phyloP scores from a whole-genome alignment of 2,888 invertebrate genomes.

The Dioctria linearis region DNA sequence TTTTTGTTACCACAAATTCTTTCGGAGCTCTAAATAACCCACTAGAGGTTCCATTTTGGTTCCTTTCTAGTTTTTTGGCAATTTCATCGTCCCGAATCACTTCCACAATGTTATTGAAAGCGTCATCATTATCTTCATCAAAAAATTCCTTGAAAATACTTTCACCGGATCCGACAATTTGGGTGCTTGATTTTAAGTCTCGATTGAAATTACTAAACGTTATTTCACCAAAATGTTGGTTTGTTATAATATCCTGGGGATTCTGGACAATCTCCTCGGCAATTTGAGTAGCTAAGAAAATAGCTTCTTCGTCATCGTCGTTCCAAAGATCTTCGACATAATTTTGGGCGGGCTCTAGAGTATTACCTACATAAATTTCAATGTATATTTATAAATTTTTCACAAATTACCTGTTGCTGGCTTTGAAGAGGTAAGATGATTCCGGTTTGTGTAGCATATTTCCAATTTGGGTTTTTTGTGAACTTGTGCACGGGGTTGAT shows the following conservation, averaged over 20 bases:
- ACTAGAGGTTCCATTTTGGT: background rate
- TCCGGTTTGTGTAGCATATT: conserved; percentile 15
- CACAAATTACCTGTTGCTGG: background rate
- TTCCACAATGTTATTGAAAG: too few species aligned
- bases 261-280: conserved; percentile 53
- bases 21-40: background rate
- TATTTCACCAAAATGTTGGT: conserved; percentile 13
- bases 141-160: conserved; percentile 18
- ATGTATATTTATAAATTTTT: background rate
- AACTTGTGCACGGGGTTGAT: conserved; percentile 6
- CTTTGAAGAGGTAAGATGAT: background rate
- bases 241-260: conserved; percentile 42
- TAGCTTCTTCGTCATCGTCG: conserved; percentile 59
- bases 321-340: conserved; percentile 55
- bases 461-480: conserved; percentile 55
- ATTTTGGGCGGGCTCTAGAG: background rate
- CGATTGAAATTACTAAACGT: conserved; percentile 49
- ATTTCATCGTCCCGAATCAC: too few species aligned
- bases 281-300: conserved; percentile 58
- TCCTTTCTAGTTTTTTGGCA: too few species aligned
- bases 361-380: too few species aligned
- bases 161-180: conserved; percentile 18
- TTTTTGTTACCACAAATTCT: background rate
- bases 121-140: background rate
- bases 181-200: conserved; percentile 53